Evolutionary conservation across 2,797 vertebrate genomes (phyloP).

Genomic region (Dryobates pubescens): DNA sequence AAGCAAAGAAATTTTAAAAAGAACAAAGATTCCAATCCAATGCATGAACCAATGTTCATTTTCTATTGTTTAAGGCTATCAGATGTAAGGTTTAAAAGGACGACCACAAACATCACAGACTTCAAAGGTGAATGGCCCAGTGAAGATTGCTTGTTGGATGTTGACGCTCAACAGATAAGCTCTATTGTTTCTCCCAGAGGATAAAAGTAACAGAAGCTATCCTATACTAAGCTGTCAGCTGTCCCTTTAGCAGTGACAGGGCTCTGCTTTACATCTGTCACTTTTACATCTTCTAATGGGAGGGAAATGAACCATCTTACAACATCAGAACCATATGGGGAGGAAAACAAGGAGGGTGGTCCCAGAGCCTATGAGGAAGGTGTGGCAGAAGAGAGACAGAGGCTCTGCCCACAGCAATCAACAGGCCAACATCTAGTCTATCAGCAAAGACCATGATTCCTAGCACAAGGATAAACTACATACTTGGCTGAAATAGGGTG

Average conservation of each 20-base stretch:
- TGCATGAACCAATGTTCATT: background rate
- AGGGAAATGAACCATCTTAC: background rate
- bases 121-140: background rate
- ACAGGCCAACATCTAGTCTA: background rate
- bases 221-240: background rate
- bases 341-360: background rate
- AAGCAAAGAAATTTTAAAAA: background rate
- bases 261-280: background rate
- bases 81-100: background rate
- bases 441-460: background rate
- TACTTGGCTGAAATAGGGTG: background rate
- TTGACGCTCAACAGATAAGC: background rate
- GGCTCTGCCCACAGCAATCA: background rate
- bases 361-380: background rate
- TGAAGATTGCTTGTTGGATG: background rate
- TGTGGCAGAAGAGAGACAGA: background rate
- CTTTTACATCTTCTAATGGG: background rate
- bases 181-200: background rate
- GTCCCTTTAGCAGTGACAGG: background rate
- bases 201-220: background rate
- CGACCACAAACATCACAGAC: background rate
- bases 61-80: background rate
- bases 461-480: fast-evolving
- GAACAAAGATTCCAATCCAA: background rate
- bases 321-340: background rate